These are phyloP conservation scores for Scaptomyza hsui DNA, from an alignment of 1,140 invertebrate species.

Conservation along the genomic window DNA sequence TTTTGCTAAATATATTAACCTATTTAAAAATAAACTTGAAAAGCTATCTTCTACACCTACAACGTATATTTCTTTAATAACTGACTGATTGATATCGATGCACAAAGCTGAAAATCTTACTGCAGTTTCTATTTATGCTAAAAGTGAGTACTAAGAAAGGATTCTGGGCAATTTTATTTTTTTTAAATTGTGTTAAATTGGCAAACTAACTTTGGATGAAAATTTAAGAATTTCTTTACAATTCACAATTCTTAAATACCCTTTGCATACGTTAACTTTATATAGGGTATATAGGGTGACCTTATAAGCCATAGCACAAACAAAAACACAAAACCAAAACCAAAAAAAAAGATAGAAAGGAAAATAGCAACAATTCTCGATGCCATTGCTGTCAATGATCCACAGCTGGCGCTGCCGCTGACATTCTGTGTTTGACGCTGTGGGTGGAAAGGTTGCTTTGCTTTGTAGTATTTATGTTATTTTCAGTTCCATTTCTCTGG, in stretches of 20 bases:
- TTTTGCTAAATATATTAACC: no score
- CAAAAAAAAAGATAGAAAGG: conserved; percentile 26
- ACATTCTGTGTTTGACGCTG: conserved; percentile 6
- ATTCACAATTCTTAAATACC: background rate
- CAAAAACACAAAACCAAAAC: conserved; percentile 14
- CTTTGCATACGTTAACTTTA: background rate
- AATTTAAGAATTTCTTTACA: no score
- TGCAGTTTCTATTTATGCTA: no score
- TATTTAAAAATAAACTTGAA: no score
- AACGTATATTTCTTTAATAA: no score
- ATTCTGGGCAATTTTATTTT: no score
- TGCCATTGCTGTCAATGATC: conserved; percentile 16
- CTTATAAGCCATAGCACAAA: conserved; percentile 57
- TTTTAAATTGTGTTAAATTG: no score
- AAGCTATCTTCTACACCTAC: no score
- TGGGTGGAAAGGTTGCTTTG: conserved; percentile 9
- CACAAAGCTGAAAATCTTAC: no score
- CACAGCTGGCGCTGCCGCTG: conserved; percentile 21
- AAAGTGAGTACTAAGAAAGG: no score
- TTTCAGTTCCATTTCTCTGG: background rate
- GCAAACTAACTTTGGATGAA: no score
- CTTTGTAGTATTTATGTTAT: background rate
- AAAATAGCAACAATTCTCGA: conserved; percentile 7
- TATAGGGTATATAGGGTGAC: conserved; percentile 55
- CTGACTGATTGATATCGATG: no score